Base-by-base conservation (phyloP, 2,888 invertebrate species). In the Diarsia mendica region DNA sequence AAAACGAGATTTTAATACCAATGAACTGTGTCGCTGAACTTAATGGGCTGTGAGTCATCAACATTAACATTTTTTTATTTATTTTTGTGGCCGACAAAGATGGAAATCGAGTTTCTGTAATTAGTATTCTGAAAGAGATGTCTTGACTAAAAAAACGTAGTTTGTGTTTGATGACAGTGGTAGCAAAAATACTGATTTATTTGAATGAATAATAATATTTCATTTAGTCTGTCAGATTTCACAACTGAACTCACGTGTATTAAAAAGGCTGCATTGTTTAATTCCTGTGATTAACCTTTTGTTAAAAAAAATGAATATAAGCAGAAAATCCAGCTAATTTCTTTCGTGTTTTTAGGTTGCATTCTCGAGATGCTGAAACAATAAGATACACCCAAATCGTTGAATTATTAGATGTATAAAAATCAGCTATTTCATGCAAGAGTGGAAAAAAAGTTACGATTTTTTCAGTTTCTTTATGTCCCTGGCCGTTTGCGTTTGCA, bases 1-100 rank as follows among this genome's bases (percentile, higher is more conserved):
- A 72, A 79, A 75, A 82, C 71, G 18, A 70, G 74, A 74, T 74
- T 77, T 71, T 73, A 83, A 71, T 83, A 71, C 70, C 70, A 81
- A 73, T 81, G 72, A 77, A 83, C 85, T 84, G 63, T 58, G 3
- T 23, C 20, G 13, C 39, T 69, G 55, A n/a, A 65, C 10, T 33
- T 75, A 64, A 72, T 75, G 53, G 53, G 18, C 10, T 64, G 46
- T 82, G 77, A 79, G n/a, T 81, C 81, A 78, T n/a, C n/a, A 33
- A 20, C 44, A 49, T 79, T 72, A 72, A 28, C 13, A 51, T 65
- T 51, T 69, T 53, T 78, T 58, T 28, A 20, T 61, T 67, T 58
- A 4, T 55, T 13, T 49, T 67, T n/a, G 10, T n/a, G 10, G n/a
- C 28, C 13, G n/a, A 8, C 6, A 3, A 33, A 33, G 18, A 67